phyloP scores from a whole-genome alignment of 2,888 invertebrate genomes.

The Cyaniris semiargus region DNA sequence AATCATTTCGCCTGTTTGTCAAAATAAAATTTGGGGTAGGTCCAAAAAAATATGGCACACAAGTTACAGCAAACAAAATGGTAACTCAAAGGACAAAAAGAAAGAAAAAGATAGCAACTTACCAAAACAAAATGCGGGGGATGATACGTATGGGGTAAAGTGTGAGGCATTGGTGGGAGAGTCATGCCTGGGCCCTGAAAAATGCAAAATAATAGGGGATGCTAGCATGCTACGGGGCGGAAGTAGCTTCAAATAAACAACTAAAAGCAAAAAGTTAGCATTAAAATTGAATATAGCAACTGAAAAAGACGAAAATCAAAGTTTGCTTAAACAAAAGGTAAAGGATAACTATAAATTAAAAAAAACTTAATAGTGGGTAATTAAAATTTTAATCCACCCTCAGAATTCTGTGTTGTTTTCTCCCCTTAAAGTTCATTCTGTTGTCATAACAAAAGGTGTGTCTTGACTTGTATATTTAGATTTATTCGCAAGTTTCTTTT shows the following conservation, averaged over 20 bases:
- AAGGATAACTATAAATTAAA: not conserved
- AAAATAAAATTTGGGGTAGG: not conserved
- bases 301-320: not conserved
- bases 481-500: too few relatives aligned
- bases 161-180: constrained; percentile 76
- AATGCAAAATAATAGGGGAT: constrained; percentile 67
- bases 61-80: constrained; percentile 9
- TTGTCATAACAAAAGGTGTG: too few relatives aligned
- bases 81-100: constrained; percentile 39
- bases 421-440: too few relatives aligned
- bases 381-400: not conserved
- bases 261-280: constrained; percentile 20
- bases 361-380: not conserved
- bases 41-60: not conserved
- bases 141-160: constrained; percentile 78
- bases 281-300: not conserved
- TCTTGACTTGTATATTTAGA: too few relatives aligned
- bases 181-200: constrained; percentile 79
- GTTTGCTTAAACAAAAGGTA: not conserved
- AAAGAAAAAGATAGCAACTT: constrained; percentile 58
- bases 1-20: not conserved
- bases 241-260: constrained; percentile 39
- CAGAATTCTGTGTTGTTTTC: not conserved
- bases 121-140: constrained; percentile 80
- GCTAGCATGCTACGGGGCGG: constrained; percentile 72